Conservation (phyloP, 2,797 vertebrate genomes). For the Novumbra hubbsi region DNA sequence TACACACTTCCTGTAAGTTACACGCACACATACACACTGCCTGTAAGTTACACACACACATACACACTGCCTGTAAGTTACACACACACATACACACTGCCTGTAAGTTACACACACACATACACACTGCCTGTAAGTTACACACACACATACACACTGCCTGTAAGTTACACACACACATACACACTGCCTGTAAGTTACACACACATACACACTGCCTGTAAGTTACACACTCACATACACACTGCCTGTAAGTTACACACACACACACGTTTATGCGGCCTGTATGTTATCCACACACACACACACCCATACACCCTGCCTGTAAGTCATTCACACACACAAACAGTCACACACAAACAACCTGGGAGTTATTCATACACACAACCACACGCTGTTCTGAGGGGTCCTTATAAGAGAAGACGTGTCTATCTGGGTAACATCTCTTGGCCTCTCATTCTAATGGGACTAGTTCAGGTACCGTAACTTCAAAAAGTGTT, state of each 20-base stretch:
- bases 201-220: background rate
- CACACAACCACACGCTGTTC: no score
- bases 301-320: no score
- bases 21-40: conserved; percentile 14
- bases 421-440: background rate
- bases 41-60: background rate
- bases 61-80: conserved; percentile 84
- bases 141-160: conserved; percentile 12
- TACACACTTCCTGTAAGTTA: conserved; percentile 4
- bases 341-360: background rate
- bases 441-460: conserved; percentile 1
- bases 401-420: no score
- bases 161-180: background rate
- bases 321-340: background rate
- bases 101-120: conserved; percentile 68
- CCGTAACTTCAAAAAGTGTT: background rate
- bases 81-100: conserved; percentile 68
- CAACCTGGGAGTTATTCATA: no score
- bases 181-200: background rate
- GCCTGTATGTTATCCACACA: background rate
- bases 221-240: background rate
- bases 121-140: conserved; percentile 9
- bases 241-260: conserved; percentile 82
- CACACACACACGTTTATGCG: conserved; percentile 6
- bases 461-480: background rate